phyloP scores from a whole-genome alignment of 2,113 vertebrate genomes.

The Aplodontia rufa region DNA sequence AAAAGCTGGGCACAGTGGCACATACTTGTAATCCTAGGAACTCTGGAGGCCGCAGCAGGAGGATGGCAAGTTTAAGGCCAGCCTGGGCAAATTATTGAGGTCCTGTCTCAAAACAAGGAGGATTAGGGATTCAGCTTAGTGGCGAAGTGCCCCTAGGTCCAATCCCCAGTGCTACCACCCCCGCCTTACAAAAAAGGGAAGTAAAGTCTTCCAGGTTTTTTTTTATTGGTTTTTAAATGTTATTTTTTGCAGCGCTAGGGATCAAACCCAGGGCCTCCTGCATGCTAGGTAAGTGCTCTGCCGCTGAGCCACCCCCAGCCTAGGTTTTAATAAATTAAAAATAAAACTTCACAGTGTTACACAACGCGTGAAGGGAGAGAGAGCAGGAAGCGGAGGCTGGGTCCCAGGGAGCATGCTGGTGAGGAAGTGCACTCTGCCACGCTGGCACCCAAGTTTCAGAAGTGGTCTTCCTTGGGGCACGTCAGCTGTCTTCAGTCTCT shows the following conservation, averaged over 20 bases:
- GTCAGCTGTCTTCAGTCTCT: slow-evolving; percentile 47
- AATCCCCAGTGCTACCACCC: no score
- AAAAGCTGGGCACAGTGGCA: not conserved
- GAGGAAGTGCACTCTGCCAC: not conserved
- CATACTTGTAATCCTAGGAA: not conserved
- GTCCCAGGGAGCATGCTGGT: not conserved
- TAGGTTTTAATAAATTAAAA: slow-evolving; percentile 66
- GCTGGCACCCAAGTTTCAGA: not conserved
- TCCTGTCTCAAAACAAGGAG: no score
- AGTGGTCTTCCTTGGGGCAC: not conserved
- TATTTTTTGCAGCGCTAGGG: not conserved
- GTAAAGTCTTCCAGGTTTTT: no score
- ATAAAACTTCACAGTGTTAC: not conserved
- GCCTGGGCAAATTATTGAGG: no score
- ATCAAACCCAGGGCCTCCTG: not conserved
- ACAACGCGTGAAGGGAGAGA: not conserved
- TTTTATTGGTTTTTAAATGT: not conserved
- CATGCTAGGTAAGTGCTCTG: not conserved
- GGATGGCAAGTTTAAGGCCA: no score
- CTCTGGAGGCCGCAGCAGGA: no score
- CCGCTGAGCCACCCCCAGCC: not conserved
- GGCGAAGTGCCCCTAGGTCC: no score
- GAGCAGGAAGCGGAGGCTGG: not conserved
- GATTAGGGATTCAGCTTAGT: no score
- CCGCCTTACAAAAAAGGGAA: no score